phyloP scores from a whole-genome alignment of 2,113 vertebrate species.

The Sander vitreus region DNA sequence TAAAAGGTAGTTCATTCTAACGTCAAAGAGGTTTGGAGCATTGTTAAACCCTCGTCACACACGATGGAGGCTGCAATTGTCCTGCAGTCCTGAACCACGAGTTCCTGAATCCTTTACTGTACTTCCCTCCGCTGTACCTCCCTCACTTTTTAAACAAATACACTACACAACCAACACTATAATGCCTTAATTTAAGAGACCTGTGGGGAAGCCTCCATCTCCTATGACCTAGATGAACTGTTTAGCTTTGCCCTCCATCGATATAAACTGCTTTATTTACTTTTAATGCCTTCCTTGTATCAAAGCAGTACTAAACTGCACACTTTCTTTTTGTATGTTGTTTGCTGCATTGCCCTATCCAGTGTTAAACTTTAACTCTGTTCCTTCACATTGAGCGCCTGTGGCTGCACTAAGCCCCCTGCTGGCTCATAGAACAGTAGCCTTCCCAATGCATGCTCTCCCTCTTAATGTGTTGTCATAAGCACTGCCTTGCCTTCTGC shows the following conservation, averaged over 20 bases:
- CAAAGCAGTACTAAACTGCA: not conserved
- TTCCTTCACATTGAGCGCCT: not conserved
- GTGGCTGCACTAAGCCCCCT: not conserved
- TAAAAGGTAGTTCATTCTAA: not conserved
- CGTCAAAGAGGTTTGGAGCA: not conserved
- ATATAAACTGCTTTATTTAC: not conserved
- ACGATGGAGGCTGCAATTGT: not conserved
- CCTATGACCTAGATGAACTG: not conserved
- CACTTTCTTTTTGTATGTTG: not conserved
- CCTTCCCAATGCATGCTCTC: not conserved
- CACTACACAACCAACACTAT: too few species aligned
- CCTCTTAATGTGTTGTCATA: slow-evolving; percentile 23
- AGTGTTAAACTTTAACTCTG: not conserved
- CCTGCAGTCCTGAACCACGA: not conserved
- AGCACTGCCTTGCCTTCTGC: slow-evolving; percentile 6
- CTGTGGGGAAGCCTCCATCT: not conserved
- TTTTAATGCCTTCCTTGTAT: not conserved
- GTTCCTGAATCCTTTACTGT: not conserved
- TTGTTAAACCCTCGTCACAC: not conserved
- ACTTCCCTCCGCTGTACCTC: not conserved
- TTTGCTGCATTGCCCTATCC: slow-evolving; percentile 15
- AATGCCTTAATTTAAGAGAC: not conserved
- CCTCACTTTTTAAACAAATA: not conserved
- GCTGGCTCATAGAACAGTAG: slow-evolving; percentile 1
- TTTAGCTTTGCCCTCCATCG: not conserved